These are phyloP conservation scores for Drosophila melanogaster DNA, from an alignment of 1,140 invertebrate genomes.

Conservation along the genomic window Release_6_plus_ISO1_MT NT_037436.4:19746501-19747000, in stretches of 20 bases:
- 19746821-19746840: slow-evolving; percentile 89
- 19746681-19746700: slow-evolving; percentile 80
- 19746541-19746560: slow-evolving; percentile 15
- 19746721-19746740: slow-evolving; percentile 38
- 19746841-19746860: slow-evolving; percentile 88
- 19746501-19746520: slow-evolving; percentile 13
- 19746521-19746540: slow-evolving; percentile 28
- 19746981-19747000: slow-evolving; percentile 99
- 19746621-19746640: slow-evolving; percentile 39
- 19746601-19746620: slow-evolving; percentile 45
- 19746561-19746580: slow-evolving; percentile 45
- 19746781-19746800: slow-evolving; percentile 81
- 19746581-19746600: slow-evolving; percentile 46
- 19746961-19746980: slow-evolving; percentile 98
- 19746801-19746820: slow-evolving; percentile 84
- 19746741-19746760: slow-evolving; percentile 49
- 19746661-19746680: slow-evolving; percentile 25
- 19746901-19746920: slow-evolving; percentile 95
- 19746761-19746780: slow-evolving; percentile 85
- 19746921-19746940: slow-evolving; percentile 99
- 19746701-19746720: slow-evolving; percentile 79
- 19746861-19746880: slow-evolving; percentile 91
- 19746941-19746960: slow-evolving; percentile 99
- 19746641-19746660: slow-evolving; percentile 29
- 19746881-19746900: slow-evolving; percentile 95